Conservation (phyloP, 2,113 vertebrate genomes). For the Pungitius pungitius region DNA sequence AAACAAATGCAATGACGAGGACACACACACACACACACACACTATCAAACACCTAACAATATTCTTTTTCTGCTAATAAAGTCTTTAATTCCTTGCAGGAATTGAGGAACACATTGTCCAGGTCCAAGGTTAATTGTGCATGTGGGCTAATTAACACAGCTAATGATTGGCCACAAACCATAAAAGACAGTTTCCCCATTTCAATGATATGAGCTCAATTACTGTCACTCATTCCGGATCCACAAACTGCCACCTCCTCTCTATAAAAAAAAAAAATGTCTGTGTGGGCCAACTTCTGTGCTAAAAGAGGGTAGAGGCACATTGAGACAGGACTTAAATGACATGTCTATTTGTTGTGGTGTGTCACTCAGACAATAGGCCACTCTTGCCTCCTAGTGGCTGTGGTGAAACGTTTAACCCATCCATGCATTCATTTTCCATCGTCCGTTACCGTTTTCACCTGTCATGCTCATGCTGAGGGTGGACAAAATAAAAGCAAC, state of each 20-base stretch:
- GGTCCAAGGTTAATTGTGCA: constrained; percentile 75
- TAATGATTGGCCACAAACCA: constrained; percentile 62
- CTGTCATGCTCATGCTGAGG: not conserved
- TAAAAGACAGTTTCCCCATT: constrained; percentile 51
- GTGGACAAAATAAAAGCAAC: constrained; percentile 6
- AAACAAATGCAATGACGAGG: not conserved
- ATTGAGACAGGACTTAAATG: not conserved
- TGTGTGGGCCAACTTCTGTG: constrained; percentile 36
- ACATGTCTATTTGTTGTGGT: not conserved
- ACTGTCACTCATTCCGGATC: constrained; percentile 31
- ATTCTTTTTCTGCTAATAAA: constrained; percentile 42
- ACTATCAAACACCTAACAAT: constrained; percentile 9
- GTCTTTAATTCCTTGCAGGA: constrained; percentile 57
- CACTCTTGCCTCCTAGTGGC: constrained; percentile 66
- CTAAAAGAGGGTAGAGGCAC: not conserved
- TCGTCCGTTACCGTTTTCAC: constrained; percentile 14
- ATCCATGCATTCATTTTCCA: not conserved
- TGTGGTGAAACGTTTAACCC: constrained; percentile 15
- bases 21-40: not conserved
- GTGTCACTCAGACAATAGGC: constrained; percentile 3
- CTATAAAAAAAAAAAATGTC: constrained; percentile 30
- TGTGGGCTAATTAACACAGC: constrained; percentile 65
- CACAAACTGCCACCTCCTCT: constrained; percentile 48
- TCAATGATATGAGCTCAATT: constrained; percentile 79
- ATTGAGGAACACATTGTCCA: constrained; percentile 65